These are phyloP conservation scores for Monopis laevigella DNA, from an alignment of 2,888 invertebrate genomes.

Conservation along the genomic window DNA sequence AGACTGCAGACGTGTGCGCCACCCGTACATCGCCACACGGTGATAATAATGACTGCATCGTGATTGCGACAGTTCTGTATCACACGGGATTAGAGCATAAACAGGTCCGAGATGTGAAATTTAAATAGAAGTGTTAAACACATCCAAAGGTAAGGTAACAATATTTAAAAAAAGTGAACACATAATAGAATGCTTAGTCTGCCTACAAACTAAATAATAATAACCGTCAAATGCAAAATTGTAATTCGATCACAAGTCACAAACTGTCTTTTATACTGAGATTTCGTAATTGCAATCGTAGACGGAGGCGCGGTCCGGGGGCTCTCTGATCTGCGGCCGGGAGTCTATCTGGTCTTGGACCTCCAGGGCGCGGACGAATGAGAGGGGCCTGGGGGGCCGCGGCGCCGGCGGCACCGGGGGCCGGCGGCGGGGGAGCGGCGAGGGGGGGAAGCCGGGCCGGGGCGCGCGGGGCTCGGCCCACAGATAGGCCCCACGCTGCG, in stretches of 20 bases:
- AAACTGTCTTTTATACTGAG: constrained; percentile 77
- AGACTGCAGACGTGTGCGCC: too few relatives aligned
- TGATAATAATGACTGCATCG: too few relatives aligned
- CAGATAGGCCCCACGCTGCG: constrained; percentile 72
- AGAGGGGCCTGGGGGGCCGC: constrained; percentile 77
- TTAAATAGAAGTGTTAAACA: constrained; percentile 11
- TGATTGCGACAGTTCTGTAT: too few relatives aligned
- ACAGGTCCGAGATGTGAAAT: too few relatives aligned
- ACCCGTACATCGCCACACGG: too few relatives aligned
- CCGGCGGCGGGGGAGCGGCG: constrained; percentile 39
- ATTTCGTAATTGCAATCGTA: constrained; percentile 97
- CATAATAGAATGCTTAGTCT: constrained; percentile 17
- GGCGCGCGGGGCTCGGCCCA: constrained; percentile 68
- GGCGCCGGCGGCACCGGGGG: constrained; percentile 31
- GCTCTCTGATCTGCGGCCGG: constrained; percentile 59
- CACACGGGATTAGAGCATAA: too few relatives aligned
- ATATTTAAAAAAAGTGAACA: constrained; percentile 19
- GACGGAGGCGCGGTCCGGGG: constrained; percentile 87
- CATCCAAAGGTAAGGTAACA: constrained; percentile 18
- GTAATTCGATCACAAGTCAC: not conserved
- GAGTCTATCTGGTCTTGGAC: constrained; percentile 91
- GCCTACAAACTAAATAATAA: constrained; percentile 10
- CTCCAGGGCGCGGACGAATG: constrained; percentile 88
- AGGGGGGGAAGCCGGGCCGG: constrained; percentile 32
- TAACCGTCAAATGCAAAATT: constrained; percentile 1